phyloP scores from a whole-genome alignment of 2,113 vertebrate genomes.

The Trichomycterus rosablanca region DNA sequence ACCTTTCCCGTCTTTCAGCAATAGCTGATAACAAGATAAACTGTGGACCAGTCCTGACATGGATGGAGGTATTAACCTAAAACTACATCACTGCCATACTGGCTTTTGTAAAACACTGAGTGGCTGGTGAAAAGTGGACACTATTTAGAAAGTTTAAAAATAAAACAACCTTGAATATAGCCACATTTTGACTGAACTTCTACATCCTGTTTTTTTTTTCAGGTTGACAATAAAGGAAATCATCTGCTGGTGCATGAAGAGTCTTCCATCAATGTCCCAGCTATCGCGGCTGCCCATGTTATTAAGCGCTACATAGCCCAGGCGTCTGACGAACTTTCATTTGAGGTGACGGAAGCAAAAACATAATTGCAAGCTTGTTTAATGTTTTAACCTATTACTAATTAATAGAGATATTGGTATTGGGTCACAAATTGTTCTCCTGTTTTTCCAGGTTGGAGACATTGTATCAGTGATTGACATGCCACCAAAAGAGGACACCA shows the following conservation, averaged over 20 bases:
- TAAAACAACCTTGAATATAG: too few species aligned
- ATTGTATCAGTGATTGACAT: slow-evolving; percentile 98
- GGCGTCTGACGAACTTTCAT: slow-evolving; percentile 91
- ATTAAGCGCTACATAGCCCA: slow-evolving; percentile 96
- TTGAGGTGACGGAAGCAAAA: slow-evolving; percentile 76
- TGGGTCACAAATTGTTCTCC: not conserved
- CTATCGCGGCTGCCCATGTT: slow-evolving; percentile 94
- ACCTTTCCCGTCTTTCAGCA: slow-evolving; percentile 89
- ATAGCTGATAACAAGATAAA: slow-evolving; percentile 99
- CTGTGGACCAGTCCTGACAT: slow-evolving; percentile 95
- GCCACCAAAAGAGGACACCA: slow-evolving; percentile 96
- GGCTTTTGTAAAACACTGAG: not conserved
- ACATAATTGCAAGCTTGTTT: not conserved
- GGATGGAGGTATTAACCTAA: slow-evolving; percentile 86
- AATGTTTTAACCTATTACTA: not conserved
- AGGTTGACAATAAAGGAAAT: slow-evolving; percentile 98
- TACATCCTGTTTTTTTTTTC: slow-evolving; percentile 15
- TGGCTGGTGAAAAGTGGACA: not conserved
- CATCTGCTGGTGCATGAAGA: slow-evolving; percentile 95
- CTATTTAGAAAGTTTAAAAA: too few species aligned
- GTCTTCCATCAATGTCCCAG: slow-evolving; percentile 95
- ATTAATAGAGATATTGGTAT: too few species aligned
- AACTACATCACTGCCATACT: slow-evolving; percentile 7
- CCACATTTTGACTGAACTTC: slow-evolving; percentile 16
- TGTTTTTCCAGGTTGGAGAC: slow-evolving; percentile 82